A percentile compares a stretch with the other conserved stretches of the same genome.
phyloP scores from a whole-genome alignment of 2,797 vertebrate species.

The Tiaroga cobitis region DNA sequence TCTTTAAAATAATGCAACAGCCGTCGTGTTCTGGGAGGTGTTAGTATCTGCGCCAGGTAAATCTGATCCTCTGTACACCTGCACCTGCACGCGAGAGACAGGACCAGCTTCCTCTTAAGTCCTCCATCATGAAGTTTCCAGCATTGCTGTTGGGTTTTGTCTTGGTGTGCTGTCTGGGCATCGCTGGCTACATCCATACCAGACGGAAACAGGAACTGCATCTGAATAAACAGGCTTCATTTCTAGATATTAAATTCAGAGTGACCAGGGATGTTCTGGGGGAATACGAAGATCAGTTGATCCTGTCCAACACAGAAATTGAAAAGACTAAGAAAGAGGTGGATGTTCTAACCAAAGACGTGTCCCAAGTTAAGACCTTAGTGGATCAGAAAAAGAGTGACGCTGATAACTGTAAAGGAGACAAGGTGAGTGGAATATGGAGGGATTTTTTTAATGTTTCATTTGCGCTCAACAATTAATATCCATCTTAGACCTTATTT shows the following conservation, averaged over 20 bases:
- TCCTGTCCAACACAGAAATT: rapidly evolving
- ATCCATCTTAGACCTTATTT: neutral
- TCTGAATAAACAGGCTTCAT: constrained; percentile 25
- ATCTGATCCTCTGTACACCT: neutral
- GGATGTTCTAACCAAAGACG: rapidly evolving
- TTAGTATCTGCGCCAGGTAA: constrained; percentile 28
- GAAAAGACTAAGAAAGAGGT: rapidly evolving
- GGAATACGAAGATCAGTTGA: constrained; percentile 57
- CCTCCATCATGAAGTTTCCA: constrained; percentile 66
- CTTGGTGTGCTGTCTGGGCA: constrained; percentile 18
- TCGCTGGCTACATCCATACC: constrained; percentile 59
- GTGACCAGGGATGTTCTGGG: constrained; percentile 68
- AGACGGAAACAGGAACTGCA: constrained; percentile 38
- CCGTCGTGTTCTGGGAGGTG: neutral
- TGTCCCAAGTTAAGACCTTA: rapidly evolving
- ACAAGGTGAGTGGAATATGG: constrained; percentile 61
- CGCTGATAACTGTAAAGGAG: constrained; percentile 39
- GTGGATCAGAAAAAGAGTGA: neutral
- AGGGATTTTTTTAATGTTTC: neutral
- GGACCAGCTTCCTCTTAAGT: neutral
- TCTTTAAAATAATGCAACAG: constrained; percentile 3
- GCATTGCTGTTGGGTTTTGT: constrained; percentile 33
- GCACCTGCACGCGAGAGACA: neutral
- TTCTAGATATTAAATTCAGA: constrained; percentile 67
- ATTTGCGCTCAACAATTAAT: neutral